Base-by-base conservation (phyloP, 1,140 invertebrate species). In the Lepidurus couesii region DNA sequence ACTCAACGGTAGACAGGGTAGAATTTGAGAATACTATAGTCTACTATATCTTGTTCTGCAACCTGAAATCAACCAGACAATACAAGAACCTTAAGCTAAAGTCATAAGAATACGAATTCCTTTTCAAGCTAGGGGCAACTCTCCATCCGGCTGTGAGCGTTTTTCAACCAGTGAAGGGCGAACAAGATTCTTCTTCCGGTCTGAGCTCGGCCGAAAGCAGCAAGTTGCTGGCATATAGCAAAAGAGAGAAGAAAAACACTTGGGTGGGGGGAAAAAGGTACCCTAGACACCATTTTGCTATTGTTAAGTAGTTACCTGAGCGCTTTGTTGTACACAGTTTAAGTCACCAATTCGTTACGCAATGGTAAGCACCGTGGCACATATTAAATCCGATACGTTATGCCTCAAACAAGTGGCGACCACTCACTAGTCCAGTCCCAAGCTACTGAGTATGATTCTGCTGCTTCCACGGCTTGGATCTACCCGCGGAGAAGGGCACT, bases 401-500 rank as follows among this genome's bases (percentile, higher is more conserved):
- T 65, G 53, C 53, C 53, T 65, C 34, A 65, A 65, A 65, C 53
- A 65, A 21, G 21, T n/a, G 53, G 16, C 53, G 53, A 65, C 53
- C 53, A 65, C 53, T 65, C 53, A 65, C 53, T 7, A 65, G 53
- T 65, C 53, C 21, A 65, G 53, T 65, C 53, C 53, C n/a, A 65
- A 65, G 53, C 53, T 65, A 65, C 53, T 65, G 53, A 9, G 53
- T 65, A 65, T 65, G 53, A 65, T 21, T 65, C 53, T 34, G 34
- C 34, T 34, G 34, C 53, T 65, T n/a, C 53, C 53, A 21, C 16
- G 16, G 53, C 53, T 65, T 65, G 53, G 16, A 65, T 65, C 53
- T 65, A 65, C 53, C 53, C 21, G 53, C 7, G 53, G 53, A 65
- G 53, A 65, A 65, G 53, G 53, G 53, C 53, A 65, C 53, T 65